Evolutionary conservation across 2,797 vertebrate genomes (phyloP).

Genomic region (Arrhamphus sclerolepis): DNA sequence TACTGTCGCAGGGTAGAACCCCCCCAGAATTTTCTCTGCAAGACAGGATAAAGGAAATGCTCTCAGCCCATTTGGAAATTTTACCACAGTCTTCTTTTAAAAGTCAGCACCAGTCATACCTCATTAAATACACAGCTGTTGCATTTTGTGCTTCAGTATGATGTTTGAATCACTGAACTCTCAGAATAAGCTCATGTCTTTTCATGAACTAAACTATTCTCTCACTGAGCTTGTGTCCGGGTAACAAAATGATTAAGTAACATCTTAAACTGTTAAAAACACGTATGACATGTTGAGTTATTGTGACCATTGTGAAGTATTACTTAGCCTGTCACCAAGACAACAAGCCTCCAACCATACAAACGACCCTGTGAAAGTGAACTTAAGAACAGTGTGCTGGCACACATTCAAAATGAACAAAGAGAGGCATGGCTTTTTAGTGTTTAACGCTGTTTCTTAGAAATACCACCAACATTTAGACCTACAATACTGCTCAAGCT

Average conservation of each 20-base stretch:
- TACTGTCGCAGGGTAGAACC: no score
- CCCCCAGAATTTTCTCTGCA: background rate
- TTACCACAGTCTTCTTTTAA: no score
- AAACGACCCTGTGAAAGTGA: constrained; percentile 1
- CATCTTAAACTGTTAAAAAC: constrained; percentile 21
- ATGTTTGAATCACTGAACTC: no score
- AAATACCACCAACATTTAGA: no score
- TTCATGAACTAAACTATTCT: background rate
- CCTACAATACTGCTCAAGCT: no score
- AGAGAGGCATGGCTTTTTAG: background rate
- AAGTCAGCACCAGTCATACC: no score
- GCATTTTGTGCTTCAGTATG: no score
- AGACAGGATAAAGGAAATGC: background rate
- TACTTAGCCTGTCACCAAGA: constrained; percentile 27
- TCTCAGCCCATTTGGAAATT: no score
- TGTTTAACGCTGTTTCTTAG: background rate
- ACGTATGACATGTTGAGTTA: constrained; percentile 38
- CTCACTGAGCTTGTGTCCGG: background rate
- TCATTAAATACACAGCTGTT: no score
- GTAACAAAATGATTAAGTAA: constrained; percentile 10
- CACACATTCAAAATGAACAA: background rate
- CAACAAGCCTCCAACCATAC: background rate
- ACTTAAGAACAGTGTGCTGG: background rate
- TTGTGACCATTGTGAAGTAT: constrained; percentile 34
- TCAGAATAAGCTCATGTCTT: no score